Evolutionary conservation across 2,888 invertebrate species (phyloP).

Genomic region (Zeuzera pyrina): DNA sequence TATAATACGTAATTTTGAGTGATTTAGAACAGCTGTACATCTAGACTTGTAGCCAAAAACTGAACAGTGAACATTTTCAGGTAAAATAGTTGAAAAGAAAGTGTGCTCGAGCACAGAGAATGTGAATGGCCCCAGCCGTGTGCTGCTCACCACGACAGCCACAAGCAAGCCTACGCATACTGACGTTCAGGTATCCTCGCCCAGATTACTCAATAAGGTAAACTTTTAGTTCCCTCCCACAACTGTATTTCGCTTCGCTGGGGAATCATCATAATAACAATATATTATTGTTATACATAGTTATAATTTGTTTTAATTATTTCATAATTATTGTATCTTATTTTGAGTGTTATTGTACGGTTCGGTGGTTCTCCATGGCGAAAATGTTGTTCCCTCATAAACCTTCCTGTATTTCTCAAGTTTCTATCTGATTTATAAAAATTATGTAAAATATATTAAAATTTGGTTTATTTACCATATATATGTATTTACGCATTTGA

Average conservation of each 20-base stretch:
- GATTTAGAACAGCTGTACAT: too few relatives aligned
- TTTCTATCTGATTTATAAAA: too few relatives aligned
- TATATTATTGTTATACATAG: too few relatives aligned
- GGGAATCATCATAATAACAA: slow-evolving; percentile 19
- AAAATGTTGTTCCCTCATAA: too few relatives aligned
- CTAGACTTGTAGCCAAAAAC: neutral
- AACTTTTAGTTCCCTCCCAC: slow-evolving; percentile 51
- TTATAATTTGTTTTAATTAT: too few relatives aligned
- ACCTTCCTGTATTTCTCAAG: too few relatives aligned
- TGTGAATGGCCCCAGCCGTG: slow-evolving; percentile 57
- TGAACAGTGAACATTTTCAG: too few relatives aligned
- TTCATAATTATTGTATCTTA: too few relatives aligned
- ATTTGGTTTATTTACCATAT: too few relatives aligned
- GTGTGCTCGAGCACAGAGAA: slow-evolving; percentile 67
- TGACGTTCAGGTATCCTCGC: slow-evolving; percentile 69
- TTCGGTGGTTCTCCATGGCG: too few relatives aligned
- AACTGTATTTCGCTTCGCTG: slow-evolving; percentile 41
- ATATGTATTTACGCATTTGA: too few relatives aligned
- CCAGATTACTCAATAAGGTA: slow-evolving; percentile 71
- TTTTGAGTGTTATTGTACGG: neutral
- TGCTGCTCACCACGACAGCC: slow-evolving; percentile 43
- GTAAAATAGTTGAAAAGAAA: slow-evolving; percentile 78
- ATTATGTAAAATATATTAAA: too few relatives aligned
- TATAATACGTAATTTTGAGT: neutral
- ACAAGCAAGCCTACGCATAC: slow-evolving; percentile 49